Conservation (phyloP, 2,888 invertebrate species). For the Drosophila maculinotata region DNA sequence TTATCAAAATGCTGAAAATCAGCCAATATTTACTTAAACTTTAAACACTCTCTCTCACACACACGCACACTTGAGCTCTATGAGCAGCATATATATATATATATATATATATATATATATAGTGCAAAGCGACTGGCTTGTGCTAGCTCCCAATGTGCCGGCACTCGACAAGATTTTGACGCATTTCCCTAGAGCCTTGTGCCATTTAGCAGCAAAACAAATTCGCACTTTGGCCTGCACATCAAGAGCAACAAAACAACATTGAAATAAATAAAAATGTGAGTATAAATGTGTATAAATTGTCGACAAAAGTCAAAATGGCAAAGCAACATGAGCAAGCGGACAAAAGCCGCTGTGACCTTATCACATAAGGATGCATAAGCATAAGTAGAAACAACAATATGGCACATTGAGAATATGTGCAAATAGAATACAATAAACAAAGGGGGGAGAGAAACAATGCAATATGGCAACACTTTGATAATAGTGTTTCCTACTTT, state of each 20-base stretch:
- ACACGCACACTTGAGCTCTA: constrained; percentile 53
- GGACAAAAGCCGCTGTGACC: constrained; percentile 69
- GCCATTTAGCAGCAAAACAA: constrained; percentile 79
- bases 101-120: constrained; percentile 20
- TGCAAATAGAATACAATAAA: constrained; percentile 54
- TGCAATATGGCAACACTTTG: constrained; percentile 65
- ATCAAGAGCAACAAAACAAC: constrained; percentile 35
- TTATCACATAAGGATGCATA: constrained; percentile 47
- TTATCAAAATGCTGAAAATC: constrained; percentile 50
- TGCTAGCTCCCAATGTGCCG: constrained; percentile 55
- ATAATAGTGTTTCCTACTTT: constrained; percentile 60
- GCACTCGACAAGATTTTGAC: constrained; percentile 74
- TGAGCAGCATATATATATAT: constrained; percentile 24
- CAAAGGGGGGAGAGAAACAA: constrained; percentile 50
- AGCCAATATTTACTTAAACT: constrained; percentile 66
- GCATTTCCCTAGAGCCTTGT: constrained; percentile 79
- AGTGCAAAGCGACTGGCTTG: constrained; percentile 12
- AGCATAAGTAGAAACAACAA: constrained; percentile 32
- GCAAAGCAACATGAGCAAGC: constrained; percentile 35
- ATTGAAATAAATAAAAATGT: constrained; percentile 72
- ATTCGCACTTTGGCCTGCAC: constrained; percentile 71
- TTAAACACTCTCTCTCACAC: constrained; percentile 30
- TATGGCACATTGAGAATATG: constrained; percentile 42
- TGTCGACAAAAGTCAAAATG: constrained; percentile 77
- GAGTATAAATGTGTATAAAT: constrained; percentile 70